Conservation (phyloP, 2,113 vertebrate genomes). For the Naja naja region DNA sequence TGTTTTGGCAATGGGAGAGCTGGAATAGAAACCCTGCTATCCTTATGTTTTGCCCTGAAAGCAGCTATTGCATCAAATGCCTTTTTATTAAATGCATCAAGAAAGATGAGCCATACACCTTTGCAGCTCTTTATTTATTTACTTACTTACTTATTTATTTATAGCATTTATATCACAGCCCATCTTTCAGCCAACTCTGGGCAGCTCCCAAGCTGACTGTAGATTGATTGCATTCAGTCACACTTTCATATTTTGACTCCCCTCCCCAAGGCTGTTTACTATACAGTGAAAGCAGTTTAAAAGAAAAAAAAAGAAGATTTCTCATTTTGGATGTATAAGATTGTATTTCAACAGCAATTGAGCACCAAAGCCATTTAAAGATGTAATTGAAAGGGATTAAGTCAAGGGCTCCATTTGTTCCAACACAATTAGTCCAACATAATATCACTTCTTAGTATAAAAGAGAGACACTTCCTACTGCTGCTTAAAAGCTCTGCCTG, state of each 20-base stretch:
- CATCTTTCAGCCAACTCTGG: background rate
- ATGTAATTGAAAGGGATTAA: constrained; percentile 63
- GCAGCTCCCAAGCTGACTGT: constrained; percentile 36
- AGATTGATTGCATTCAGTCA: constrained; percentile 58
- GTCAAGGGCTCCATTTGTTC: constrained; percentile 48
- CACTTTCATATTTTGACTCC: constrained; percentile 37
- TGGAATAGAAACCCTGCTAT: constrained; percentile 39
- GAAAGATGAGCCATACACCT: constrained; percentile 66
- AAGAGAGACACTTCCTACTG: constrained; percentile 68
- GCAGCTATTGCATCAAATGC: constrained; percentile 65
- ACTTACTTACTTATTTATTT: background rate
- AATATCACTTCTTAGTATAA: constrained; percentile 69
- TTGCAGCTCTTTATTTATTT: constrained; percentile 48
- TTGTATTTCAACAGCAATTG: constrained; percentile 60
- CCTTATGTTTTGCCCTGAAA: constrained; percentile 62
- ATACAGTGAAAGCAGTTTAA: constrained; percentile 65
- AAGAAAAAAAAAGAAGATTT: constrained; percentile 50
- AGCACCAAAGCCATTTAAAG: constrained; percentile 62
- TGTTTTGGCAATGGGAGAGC: constrained; percentile 47
- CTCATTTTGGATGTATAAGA: constrained; percentile 67
- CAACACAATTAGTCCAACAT: constrained; percentile 62
- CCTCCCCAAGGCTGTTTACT: constrained; percentile 50
- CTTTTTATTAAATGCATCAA: constrained; percentile 66
- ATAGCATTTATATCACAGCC: background rate
- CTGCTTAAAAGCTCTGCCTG: constrained; percentile 62